These are phyloP conservation scores for Chaenodraco wilsoni DNA, from an alignment of 2,797 vertebrate species.

Conservation along the genomic window DNA sequence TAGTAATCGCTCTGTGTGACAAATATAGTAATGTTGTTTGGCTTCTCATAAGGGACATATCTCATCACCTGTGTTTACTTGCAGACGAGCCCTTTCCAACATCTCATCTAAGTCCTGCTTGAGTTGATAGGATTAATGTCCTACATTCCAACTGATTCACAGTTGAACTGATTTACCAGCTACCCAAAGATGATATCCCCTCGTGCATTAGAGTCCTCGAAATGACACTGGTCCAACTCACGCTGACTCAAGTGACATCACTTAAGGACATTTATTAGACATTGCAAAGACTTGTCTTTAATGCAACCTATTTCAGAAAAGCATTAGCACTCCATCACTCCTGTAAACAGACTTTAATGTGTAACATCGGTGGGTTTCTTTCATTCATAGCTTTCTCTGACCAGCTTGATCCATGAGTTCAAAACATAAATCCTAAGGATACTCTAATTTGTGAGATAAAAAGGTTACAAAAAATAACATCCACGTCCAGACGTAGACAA, in stretches of 20 bases:
- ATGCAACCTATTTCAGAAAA: not conserved
- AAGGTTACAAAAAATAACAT: slow-evolving; percentile 4
- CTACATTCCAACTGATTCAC: slow-evolving; percentile 65
- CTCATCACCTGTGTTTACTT: slow-evolving; percentile 33
- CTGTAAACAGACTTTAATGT: not conserved
- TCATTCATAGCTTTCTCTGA: not conserved
- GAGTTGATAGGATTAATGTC: slow-evolving; percentile 73
- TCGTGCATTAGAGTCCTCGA: slow-evolving; percentile 26
- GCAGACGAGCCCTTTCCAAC: slow-evolving; percentile 50
- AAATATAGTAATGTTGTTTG: not conserved
- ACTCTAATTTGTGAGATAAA: not conserved
- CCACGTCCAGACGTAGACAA: slow-evolving; percentile 34
- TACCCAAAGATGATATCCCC: slow-evolving; percentile 56
- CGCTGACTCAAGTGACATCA: too few relatives aligned
- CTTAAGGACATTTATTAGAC: too few relatives aligned
- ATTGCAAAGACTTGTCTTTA: too few relatives aligned
- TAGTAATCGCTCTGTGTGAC: not conserved
- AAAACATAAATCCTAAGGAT: not conserved
- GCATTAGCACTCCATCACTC: not conserved
- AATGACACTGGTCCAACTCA: slow-evolving; percentile 19
- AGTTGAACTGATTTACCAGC: slow-evolving; percentile 69
- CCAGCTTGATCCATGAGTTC: slow-evolving; percentile 10
- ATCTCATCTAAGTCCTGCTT: slow-evolving; percentile 71
- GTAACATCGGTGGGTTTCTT: not conserved
- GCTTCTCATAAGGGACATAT: not conserved